Conservation (phyloP, 2,888 invertebrate genomes). For the Tetranychus piercei region DNA sequence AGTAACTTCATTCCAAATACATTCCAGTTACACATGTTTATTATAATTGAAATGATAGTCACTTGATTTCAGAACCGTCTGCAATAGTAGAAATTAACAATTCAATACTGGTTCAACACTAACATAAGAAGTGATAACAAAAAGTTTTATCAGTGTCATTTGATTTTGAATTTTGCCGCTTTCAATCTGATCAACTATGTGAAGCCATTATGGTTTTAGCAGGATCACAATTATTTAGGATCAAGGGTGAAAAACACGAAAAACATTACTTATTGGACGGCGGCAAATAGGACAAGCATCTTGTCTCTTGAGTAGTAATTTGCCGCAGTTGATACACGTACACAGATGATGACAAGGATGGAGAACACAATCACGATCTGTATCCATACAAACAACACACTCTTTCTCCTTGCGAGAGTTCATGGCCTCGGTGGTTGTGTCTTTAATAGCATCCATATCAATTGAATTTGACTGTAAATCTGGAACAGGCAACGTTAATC, state of each 20-base stretch:
- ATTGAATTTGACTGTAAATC: constrained; percentile 16
- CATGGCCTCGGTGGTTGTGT: constrained; percentile 16
- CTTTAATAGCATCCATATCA: constrained; percentile 2
- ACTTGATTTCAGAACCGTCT: too few species aligned
- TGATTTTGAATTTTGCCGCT: too few species aligned
- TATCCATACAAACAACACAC: constrained; percentile 37
- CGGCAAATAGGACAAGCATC: constrained; percentile 37
- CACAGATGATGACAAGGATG: constrained; percentile 37
- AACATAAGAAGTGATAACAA: too few species aligned
- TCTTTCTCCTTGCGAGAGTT: constrained; percentile 31
- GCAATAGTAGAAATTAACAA: too few species aligned
- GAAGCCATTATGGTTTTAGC: background rate
- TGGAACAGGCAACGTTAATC: constrained; percentile 22
- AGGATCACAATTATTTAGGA: background rate
- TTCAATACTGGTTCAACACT: too few species aligned
- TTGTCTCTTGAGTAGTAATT: constrained; percentile 33
- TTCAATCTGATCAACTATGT: too few species aligned
- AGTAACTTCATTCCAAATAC: too few species aligned
- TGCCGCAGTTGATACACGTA: constrained; percentile 35
- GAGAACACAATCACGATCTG: constrained; percentile 31
- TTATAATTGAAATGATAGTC: too few species aligned
- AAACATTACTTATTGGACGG: constrained; percentile 34
- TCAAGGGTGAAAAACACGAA: constrained; percentile 34
- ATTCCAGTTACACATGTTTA: too few species aligned
- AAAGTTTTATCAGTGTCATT: too few species aligned